Percentiles rank a stretch among this genome's conserved stretches.
Conservation (phyloP, 2,888 invertebrate genomes). For the Nymphalis urticae region DNA sequence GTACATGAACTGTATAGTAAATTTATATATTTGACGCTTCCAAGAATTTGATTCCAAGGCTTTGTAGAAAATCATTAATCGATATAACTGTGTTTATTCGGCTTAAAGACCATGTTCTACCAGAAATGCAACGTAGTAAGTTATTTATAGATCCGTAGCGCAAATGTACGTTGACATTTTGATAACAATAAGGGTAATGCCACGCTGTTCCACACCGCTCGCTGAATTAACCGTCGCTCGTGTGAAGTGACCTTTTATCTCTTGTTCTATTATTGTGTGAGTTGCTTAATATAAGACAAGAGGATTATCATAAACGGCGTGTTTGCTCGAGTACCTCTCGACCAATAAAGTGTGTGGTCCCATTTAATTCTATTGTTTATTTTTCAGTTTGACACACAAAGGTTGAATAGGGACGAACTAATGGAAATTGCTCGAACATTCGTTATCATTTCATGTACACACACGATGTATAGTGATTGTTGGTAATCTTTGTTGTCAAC, state of each 20-base stretch:
- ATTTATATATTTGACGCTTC: too few species aligned
- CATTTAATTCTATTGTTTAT: slow-evolving; percentile 40
- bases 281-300: slow-evolving; percentile 42
- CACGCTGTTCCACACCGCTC: background rate
- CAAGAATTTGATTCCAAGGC: too few species aligned
- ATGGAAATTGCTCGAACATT: background rate
- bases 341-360: slow-evolving; percentile 37
- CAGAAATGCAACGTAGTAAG: too few species aligned
- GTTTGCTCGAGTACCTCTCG: slow-evolving; percentile 41
- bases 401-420: background rate
- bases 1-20: too few species aligned
- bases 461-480: background rate
- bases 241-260: slow-evolving; percentile 30
- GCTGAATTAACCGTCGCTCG: slow-evolving; percentile 12
- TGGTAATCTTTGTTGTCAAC: background rate
- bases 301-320: slow-evolving; percentile 43
- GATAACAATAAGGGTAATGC: slow-evolving; percentile 5
- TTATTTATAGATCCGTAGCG: background rate
- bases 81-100: too few species aligned
- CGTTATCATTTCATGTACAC: background rate
- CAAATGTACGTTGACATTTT: background rate
- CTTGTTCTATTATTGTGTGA: slow-evolving; percentile 32
- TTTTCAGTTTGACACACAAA: slow-evolving; percentile 24
- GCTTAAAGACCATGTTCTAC: too few species aligned
- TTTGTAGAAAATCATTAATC: too few species aligned